Evolutionary conservation across 2,113 vertebrate species (phyloP).

Genomic region (Campylorhamphus procurvoides): DNA sequence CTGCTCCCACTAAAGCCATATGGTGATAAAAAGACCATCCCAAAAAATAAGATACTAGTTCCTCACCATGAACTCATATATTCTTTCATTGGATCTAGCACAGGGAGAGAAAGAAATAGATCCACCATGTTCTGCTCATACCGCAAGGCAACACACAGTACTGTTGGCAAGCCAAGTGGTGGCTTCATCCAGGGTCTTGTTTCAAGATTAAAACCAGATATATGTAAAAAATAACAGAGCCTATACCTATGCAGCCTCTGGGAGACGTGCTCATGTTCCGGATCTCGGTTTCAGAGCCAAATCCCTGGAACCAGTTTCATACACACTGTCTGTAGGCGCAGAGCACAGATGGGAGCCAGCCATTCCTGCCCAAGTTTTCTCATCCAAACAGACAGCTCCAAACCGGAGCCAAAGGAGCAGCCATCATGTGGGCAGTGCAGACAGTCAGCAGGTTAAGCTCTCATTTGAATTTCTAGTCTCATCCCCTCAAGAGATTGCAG

Average conservation of each 20-base stretch:
- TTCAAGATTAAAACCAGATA: constrained; percentile 54
- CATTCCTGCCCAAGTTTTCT: not conserved
- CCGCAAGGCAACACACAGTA: not conserved
- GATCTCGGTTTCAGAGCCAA: constrained; percentile 20
- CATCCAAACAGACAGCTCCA: not conserved
- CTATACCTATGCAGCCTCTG: constrained; percentile 24
- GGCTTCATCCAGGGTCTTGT: not conserved
- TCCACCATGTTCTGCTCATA: not conserved
- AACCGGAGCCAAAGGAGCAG: not conserved
- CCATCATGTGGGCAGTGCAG: constrained; percentile 8
- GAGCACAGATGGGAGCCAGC: not conserved
- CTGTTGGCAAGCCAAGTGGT: not conserved
- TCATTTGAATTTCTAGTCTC: constrained; percentile 38
- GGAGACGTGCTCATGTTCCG: not conserved
- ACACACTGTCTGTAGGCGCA: not conserved
- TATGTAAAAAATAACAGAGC: constrained; percentile 10
- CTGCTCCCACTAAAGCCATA: not conserved
- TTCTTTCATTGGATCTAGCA: not conserved
- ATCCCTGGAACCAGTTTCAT: constrained; percentile 19
- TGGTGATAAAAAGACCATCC: not conserved
- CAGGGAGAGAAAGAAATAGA: not conserved
- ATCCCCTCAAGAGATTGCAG: constrained; percentile 43
- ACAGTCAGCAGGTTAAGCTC: not conserved
- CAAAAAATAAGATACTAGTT: not conserved
- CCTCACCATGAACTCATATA: not conserved